phyloP scores from a whole-genome alignment of 2,113 vertebrate genomes.

The Paedocypris sp. region DNA sequence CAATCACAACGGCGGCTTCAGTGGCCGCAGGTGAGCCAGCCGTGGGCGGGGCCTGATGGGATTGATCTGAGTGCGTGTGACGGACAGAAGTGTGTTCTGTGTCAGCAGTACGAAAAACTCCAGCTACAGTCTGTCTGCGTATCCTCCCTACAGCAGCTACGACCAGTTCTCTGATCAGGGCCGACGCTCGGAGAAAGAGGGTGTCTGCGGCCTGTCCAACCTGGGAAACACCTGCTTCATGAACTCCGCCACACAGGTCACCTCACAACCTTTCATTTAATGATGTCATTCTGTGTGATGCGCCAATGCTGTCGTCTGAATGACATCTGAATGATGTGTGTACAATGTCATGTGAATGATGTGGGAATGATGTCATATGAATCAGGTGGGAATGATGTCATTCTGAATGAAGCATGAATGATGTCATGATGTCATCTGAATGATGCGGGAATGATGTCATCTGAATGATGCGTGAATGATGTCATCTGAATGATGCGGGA shows the following conservation, averaged over 20 bases:
- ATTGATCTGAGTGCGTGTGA: constrained; percentile 23
- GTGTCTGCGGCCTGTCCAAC: constrained; percentile 94
- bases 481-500: too few relatives aligned
- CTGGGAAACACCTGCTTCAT: constrained; percentile 99
- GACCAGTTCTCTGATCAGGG: constrained; percentile 90
- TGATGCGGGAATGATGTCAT: too few relatives aligned
- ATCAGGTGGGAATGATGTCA: too few relatives aligned
- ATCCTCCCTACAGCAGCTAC: constrained; percentile 87
- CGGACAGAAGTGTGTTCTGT: not conserved
- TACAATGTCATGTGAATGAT: too few relatives aligned
- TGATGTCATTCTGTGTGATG: too few relatives aligned
- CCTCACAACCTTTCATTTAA: too few relatives aligned
- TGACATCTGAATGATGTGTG: too few relatives aligned
- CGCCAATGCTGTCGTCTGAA: too few relatives aligned
- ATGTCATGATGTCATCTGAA: too few relatives aligned
- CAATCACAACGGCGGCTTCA: constrained; percentile 99
- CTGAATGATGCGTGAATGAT: too few relatives aligned
- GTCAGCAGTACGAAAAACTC: constrained; percentile 90
- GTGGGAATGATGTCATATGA: too few relatives aligned
- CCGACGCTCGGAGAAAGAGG: constrained; percentile 82
- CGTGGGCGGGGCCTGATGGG: constrained; percentile 24
- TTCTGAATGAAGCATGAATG: too few relatives aligned
- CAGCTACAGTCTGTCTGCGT: constrained; percentile 88
- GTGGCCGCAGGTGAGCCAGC: constrained; percentile 97
- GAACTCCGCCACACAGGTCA: constrained; percentile 97